Evolutionary conservation across 2,888 invertebrate genomes (phyloP).

Genomic region (Hyles lineata): DNA sequence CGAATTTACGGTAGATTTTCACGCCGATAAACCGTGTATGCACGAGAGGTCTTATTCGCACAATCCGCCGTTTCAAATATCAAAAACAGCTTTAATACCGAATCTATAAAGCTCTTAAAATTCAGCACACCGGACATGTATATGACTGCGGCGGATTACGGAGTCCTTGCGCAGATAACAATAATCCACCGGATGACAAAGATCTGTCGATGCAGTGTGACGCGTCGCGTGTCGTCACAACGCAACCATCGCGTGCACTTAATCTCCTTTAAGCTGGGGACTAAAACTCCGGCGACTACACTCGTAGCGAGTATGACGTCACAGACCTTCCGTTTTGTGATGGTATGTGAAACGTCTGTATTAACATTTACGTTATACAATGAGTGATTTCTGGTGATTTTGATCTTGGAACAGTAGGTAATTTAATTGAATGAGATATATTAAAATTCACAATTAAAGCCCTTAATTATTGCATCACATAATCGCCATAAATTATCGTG

Average conservation of each 20-base stretch:
- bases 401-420: too few species aligned
- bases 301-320: background rate
- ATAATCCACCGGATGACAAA: conserved; percentile 16
- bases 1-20: too few species aligned
- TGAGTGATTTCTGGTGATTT: background rate
- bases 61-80: too few species aligned
- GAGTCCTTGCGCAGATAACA: conserved; percentile 13
- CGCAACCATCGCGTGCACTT: background rate
- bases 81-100: too few species aligned
- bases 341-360: background rate
- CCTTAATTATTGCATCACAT: too few species aligned
- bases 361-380: background rate
- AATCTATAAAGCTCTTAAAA: background rate
- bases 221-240: background rate
- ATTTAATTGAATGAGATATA: too few species aligned
- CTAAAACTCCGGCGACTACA: background rate
- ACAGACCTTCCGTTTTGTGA: background rate
- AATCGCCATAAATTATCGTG: too few species aligned
- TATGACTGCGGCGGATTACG: background rate
- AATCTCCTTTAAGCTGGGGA: background rate
- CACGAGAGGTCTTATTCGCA: too few species aligned
- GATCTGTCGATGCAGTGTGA: background rate
- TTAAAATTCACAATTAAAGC: too few species aligned
- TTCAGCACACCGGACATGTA: background rate
- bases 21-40: too few species aligned